Conservation (phyloP, 2,888 invertebrate species). For the Andrena praecox region DNA sequence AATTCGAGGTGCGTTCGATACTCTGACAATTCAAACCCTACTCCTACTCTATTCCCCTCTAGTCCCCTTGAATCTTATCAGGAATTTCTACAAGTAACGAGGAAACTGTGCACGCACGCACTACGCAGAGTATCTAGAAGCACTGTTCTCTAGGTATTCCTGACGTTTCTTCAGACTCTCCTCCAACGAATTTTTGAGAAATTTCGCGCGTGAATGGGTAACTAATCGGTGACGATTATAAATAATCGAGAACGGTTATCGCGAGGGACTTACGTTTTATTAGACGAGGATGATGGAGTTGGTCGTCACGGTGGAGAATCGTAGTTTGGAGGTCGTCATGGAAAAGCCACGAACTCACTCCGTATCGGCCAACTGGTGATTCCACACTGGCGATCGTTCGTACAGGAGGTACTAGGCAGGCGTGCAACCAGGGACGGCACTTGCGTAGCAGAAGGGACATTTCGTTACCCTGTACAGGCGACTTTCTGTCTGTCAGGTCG, state of each 20-base stretch:
- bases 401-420: constrained; percentile 62
- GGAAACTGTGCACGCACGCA: constrained; percentile 4
- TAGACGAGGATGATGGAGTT: constrained; percentile 17
- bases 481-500: neutral
- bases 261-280: constrained; percentile 53
- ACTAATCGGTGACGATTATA: neutral
- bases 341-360: constrained; percentile 44
- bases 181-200: neutral
- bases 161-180: too few species aligned
- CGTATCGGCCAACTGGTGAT: constrained; percentile 68
- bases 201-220: neutral
- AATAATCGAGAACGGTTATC: neutral
- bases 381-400: constrained; percentile 71
- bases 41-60: too few species aligned
- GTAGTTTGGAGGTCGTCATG: constrained; percentile 27
- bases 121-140: neutral
- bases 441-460: constrained; percentile 36
- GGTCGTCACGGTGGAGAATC: constrained; percentile 24
- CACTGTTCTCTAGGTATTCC: too few species aligned
- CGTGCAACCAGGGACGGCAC: constrained; percentile 61
- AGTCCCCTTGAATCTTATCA: too few species aligned
- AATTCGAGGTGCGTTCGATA: neutral
- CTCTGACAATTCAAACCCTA: neutral
- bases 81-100: neutral
- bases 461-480: constrained; percentile 28